phyloP scores from a whole-genome alignment of 2,797 vertebrate genomes.

The Moxostoma hubbsi region DNA sequence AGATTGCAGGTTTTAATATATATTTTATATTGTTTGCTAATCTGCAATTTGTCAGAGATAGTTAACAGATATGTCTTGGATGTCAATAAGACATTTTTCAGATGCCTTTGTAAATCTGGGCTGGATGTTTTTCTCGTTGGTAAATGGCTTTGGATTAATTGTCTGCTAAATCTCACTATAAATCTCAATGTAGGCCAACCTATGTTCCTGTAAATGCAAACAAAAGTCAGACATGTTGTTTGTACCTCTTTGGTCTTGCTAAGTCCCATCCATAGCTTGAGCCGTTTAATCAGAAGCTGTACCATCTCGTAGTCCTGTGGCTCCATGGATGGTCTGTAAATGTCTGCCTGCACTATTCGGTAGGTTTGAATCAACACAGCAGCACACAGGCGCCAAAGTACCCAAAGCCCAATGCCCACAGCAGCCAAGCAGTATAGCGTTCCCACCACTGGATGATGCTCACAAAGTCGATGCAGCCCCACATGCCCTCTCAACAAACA shows the following conservation, averaged over 20 bases:
- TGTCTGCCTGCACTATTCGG: constrained; percentile 68
- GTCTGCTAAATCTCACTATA: background rate
- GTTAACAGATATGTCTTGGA: no score
- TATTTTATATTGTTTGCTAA: no score
- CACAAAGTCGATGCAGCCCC: constrained; percentile 63
- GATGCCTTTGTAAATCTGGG: no score
- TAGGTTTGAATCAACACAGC: constrained; percentile 72
- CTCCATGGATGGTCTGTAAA: constrained; percentile 70
- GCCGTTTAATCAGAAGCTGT: constrained; percentile 83
- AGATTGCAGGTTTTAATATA: no score
- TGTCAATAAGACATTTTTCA: no score
- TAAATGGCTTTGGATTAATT: no score
- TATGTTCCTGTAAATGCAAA: no score
- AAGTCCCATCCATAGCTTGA: constrained; percentile 83
- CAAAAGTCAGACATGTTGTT: constrained; percentile 4
- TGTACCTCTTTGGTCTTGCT: constrained; percentile 81
- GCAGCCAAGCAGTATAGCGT: constrained; percentile 70
- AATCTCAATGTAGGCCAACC: background rate
- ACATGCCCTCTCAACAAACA: constrained; percentile 64
- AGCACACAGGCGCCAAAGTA: constrained; percentile 72
- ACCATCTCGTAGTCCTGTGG: constrained; percentile 84
- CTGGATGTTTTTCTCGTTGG: no score
- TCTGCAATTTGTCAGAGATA: no score
- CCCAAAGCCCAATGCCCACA: constrained; percentile 65
- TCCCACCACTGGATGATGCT: constrained; percentile 69